Conservation (phyloP, 2,888 invertebrate genomes). For the Drosophila pegasa region DNA sequence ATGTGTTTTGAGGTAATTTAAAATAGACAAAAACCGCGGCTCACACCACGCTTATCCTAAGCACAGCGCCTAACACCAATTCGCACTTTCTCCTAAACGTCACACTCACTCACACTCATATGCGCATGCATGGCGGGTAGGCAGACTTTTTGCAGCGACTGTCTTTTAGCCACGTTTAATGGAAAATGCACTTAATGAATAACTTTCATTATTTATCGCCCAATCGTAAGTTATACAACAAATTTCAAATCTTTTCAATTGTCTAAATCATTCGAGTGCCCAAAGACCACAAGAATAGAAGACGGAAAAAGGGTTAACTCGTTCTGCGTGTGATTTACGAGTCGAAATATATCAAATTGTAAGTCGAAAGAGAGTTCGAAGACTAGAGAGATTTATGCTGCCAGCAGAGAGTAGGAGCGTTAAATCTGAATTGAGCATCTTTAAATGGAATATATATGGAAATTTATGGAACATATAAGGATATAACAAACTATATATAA, state of each 20-base stretch:
- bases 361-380: background rate
- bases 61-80: background rate
- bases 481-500: no score
- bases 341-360: conserved; percentile 1
- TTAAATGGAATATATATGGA: no score
- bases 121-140: background rate
- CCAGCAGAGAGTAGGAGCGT: no score
- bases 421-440: no score
- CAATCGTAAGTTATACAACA: background rate
- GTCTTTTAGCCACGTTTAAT: background rate
- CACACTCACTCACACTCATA: background rate
- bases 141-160: conserved; percentile 1
- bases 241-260: background rate
- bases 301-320: background rate
- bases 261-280: background rate
- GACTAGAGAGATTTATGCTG: background rate
- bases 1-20: background rate
- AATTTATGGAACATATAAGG: no score
- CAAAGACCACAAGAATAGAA: background rate
- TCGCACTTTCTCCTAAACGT: conserved; percentile 3
- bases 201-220: conserved; percentile 15
- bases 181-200: conserved; percentile 4
- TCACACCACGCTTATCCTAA: background rate
- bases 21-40: background rate
- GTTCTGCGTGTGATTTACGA: conserved; percentile 4